A percentile compares a stretch with the other conserved stretches of the same genome.
phyloP scores from a whole-genome alignment of 2,888 invertebrate genomes.

The Troides helena region DNA sequence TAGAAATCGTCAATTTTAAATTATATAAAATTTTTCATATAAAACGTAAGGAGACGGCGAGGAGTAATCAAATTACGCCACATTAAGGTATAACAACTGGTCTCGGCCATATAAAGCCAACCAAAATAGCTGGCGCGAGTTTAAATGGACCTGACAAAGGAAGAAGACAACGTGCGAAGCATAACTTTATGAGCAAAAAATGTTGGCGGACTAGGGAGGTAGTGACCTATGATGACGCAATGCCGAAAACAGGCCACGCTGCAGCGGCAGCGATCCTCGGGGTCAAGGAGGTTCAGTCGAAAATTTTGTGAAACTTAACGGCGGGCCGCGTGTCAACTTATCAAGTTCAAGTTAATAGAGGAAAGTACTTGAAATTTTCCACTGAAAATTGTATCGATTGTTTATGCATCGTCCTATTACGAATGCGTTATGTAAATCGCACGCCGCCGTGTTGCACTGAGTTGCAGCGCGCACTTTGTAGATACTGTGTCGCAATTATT shows the following conservation, averaged over 20 bases:
- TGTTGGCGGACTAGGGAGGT: constrained; percentile 69
- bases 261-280: constrained; percentile 47
- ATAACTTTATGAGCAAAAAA: constrained; percentile 72
- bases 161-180: constrained; percentile 71
- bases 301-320: constrained; percentile 57
- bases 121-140: constrained; percentile 63
- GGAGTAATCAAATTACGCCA: constrained; percentile 60
- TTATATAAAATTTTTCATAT: too few relatives aligned
- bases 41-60: too few relatives aligned
- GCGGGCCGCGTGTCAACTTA: constrained; percentile 48
- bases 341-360: constrained; percentile 38
- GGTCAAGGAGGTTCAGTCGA: constrained; percentile 76
- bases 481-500: constrained; percentile 19
- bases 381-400: constrained; percentile 33
- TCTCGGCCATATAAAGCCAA: constrained; percentile 60
- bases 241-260: constrained; percentile 73
- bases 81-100: constrained; percentile 58
- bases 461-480: constrained; percentile 24
- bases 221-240: constrained; percentile 79
- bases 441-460: constrained; percentile 30
- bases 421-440: constrained; percentile 33
- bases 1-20: too few relatives aligned
- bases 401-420: constrained; percentile 23
- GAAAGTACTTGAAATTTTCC: constrained; percentile 22
- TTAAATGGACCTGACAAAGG: constrained; percentile 71